A percentile compares a stretch with the other conserved stretches of the same genome.
These are phyloP conservation scores for Harpagifer antarcticus DNA, from an alignment of 2,797 vertebrate species.

Conservation along the genomic window DNA sequence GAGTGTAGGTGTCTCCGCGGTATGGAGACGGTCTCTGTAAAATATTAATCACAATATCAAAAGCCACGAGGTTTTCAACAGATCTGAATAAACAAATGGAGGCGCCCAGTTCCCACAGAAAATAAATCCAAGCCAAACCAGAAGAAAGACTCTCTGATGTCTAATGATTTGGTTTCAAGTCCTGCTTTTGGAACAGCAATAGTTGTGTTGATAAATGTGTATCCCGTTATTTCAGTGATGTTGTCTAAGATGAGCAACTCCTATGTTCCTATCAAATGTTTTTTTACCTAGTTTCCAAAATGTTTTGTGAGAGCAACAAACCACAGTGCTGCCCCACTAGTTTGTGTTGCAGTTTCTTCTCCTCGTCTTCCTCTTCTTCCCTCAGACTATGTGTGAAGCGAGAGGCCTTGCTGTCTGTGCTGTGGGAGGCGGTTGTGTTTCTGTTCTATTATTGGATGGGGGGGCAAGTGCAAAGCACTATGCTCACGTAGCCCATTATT, in stretches of 20 bases:
- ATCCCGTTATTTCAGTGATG: no score
- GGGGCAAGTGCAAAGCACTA: constrained; percentile 89
- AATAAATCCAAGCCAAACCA: constrained; percentile 39
- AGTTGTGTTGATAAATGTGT: not conserved
- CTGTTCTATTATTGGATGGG: constrained; percentile 70
- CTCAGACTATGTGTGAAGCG: constrained; percentile 49
- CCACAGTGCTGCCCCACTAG: not conserved
- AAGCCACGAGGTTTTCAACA: constrained; percentile 54
- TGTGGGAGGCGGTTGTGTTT: constrained; percentile 71
- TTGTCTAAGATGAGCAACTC: not conserved
- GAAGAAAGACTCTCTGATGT: constrained; percentile 43
- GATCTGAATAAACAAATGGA: constrained; percentile 74
- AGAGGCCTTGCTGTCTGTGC: constrained; percentile 63
- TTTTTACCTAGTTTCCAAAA: not conserved
- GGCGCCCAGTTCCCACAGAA: constrained; percentile 47
- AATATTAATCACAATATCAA: constrained; percentile 77
- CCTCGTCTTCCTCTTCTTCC: constrained; percentile 22
- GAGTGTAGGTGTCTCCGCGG: constrained; percentile 65
- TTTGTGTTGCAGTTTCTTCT: constrained; percentile 1
- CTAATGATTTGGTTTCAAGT: constrained; percentile 22
- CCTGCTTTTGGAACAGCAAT: not conserved
- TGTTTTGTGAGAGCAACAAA: constrained; percentile 1
- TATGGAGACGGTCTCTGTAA: constrained; percentile 65
- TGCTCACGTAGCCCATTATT: constrained; percentile 95
- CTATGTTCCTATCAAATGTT: not conserved